These are phyloP conservation scores for Panagrolaimus sp. DNA, from an alignment of 1,140 invertebrate genomes.

Conservation along the genomic window DNA sequence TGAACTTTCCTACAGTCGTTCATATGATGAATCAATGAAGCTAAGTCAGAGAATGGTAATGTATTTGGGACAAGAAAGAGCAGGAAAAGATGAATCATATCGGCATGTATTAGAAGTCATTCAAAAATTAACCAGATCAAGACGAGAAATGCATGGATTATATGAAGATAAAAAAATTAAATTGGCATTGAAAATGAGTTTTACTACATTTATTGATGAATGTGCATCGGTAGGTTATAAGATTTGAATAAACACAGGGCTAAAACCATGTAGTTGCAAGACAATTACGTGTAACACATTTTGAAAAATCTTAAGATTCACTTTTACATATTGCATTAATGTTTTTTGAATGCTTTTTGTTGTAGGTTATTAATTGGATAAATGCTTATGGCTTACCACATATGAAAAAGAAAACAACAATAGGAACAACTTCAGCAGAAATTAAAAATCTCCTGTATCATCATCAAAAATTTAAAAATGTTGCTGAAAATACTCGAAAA, in stretches of 20 bases:
- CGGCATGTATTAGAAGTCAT: constrained; percentile 1
- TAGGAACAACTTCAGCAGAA: constrained; percentile 71
- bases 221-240: neutral
- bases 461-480: constrained; percentile 44
- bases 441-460: constrained; percentile 23
- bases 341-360: too few relatives aligned
- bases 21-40: neutral
- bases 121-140: neutral
- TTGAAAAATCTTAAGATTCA: too few relatives aligned
- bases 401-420: constrained; percentile 86
- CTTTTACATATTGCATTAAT: too few relatives aligned
- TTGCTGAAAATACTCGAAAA: constrained; percentile 80
- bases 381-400: constrained; percentile 98
- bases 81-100: constrained; percentile 2
- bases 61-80: neutral
- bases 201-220: neutral
- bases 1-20: neutral
- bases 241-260: neutral
- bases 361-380: constrained; percentile 86
- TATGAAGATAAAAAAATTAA: neutral
- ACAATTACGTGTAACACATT: too few relatives aligned
- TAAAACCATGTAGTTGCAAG: constrained; percentile 1
- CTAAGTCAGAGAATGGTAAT: neutral
- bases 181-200: neutral
- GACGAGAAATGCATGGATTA: neutral